Evolutionary conservation across 2,888 invertebrate genomes (phyloP).

Genomic region (Chymomyza caudatula): DNA sequence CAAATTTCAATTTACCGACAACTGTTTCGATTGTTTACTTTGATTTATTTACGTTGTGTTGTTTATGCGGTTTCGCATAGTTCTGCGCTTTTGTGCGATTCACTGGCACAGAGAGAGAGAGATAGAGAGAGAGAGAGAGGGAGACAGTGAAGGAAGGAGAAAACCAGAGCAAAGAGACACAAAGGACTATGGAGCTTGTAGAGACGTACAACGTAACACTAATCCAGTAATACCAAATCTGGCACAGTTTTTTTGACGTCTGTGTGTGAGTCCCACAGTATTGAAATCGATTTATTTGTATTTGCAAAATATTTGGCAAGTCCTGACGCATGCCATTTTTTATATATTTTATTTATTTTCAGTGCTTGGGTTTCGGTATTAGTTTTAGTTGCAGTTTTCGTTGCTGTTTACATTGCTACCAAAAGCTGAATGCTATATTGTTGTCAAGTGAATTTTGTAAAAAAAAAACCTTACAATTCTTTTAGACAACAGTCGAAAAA

Average conservation of each 20-base stretch:
- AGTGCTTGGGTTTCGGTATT: conserved; percentile 32
- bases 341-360: conserved; percentile 15
- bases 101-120: not conserved
- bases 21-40: conserved; percentile 73
- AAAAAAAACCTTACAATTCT: not conserved
- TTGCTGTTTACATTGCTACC: conserved; percentile 51
- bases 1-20: conserved; percentile 73
- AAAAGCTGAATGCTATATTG: not conserved
- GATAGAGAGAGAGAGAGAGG: too few relatives aligned
- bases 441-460: not conserved
- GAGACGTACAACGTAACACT: too few relatives aligned
- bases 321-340: conserved; percentile 55
- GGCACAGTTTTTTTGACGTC: not conserved
- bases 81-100: conserved; percentile 22
- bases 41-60: conserved; percentile 70
- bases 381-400: conserved; percentile 48
- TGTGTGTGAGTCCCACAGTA: conserved; percentile 23
- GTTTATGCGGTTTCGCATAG: conserved; percentile 64
- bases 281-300: conserved; percentile 68
- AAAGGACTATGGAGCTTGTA: too few relatives aligned
- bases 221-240: conserved; percentile 61
- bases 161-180: too few relatives aligned
- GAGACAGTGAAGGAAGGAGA: too few relatives aligned
- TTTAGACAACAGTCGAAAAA: not conserved
- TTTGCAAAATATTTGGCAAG: conserved; percentile 62